A percentile compares a stretch with the other conserved stretches of the same genome.
These are phyloP conservation scores for Ceyx margarethae DNA, from an alignment of 2,113 vertebrate genomes.

Conservation along the genomic window DNA sequence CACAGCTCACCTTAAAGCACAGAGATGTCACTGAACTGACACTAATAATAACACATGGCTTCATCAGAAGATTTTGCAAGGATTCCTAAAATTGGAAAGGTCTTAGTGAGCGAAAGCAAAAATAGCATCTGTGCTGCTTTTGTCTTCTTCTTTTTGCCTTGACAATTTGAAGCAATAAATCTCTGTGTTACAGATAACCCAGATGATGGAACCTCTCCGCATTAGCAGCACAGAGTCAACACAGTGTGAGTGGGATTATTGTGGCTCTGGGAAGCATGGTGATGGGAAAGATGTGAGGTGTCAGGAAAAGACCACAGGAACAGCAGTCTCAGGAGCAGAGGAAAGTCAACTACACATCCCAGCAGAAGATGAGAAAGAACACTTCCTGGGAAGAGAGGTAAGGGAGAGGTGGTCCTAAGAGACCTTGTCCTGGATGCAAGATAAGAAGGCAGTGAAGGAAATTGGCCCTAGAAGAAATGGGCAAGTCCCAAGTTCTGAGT, in stretches of 20 bases:
- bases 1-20: conserved; percentile 13
- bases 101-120: not conserved
- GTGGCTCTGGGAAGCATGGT: conserved; percentile 30
- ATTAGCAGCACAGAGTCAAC: conserved; percentile 63
- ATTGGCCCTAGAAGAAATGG: not conserved
- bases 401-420: not conserved
- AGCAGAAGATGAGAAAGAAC: not conserved
- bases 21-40: conserved; percentile 35
- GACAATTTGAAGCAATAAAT: conserved; percentile 3
- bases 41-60: conserved; percentile 22
- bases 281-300: not conserved
- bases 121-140: conserved; percentile 48
- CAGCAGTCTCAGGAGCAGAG: not conserved
- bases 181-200: conserved; percentile 71
- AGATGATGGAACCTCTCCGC: conserved; percentile 73
- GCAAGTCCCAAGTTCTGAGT: not conserved
- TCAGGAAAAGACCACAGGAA: conserved; percentile 11
- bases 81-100: conserved; percentile 55
- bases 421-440: not conserved
- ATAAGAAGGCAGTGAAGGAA: not conserved
- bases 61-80: conserved; percentile 19
- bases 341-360: not conserved
- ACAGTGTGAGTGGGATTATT: not conserved
- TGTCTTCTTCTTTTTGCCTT: conserved; percentile 7
- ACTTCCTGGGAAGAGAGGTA: conserved; percentile 16